phyloP scores from a whole-genome alignment of 2,113 vertebrate species.

The Cranoglanis bouderius region DNA sequence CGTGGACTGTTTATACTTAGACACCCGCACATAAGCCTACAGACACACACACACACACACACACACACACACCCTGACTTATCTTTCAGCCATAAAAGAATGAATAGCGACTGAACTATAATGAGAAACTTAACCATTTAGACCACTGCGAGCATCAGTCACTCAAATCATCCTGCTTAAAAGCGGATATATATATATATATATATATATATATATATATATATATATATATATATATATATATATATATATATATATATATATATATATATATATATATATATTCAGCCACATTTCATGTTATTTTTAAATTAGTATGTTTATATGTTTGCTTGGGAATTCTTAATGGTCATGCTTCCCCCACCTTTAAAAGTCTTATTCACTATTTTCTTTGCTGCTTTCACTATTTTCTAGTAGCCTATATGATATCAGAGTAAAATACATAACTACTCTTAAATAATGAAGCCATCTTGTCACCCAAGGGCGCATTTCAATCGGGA shows the following conservation, averaged over 20 bases:
- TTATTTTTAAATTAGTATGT: neutral
- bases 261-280: too few relatives aligned
- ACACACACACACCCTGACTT: neutral
- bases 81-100: neutral
- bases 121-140: neutral
- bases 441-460: neutral
- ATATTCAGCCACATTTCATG: neutral
- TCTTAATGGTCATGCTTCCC: neutral
- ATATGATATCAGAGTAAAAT: neutral
- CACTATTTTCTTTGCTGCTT: neutral
- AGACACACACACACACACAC: neutral
- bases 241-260: too few relatives aligned
- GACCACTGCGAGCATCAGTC: neutral
- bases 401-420: neutral
- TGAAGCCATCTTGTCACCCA: neutral
- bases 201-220: too few relatives aligned
- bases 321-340: too few relatives aligned
- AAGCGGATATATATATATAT: too few relatives aligned
- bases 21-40: neutral
- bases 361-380: neutral
- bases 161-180: neutral
- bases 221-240: too few relatives aligned
- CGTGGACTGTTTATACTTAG: neutral
- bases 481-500: neutral
- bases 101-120: neutral